Evolutionary conservation across 2,888 invertebrate species (phyloP).

Genomic region (Pristionchus mayeri): DNA sequence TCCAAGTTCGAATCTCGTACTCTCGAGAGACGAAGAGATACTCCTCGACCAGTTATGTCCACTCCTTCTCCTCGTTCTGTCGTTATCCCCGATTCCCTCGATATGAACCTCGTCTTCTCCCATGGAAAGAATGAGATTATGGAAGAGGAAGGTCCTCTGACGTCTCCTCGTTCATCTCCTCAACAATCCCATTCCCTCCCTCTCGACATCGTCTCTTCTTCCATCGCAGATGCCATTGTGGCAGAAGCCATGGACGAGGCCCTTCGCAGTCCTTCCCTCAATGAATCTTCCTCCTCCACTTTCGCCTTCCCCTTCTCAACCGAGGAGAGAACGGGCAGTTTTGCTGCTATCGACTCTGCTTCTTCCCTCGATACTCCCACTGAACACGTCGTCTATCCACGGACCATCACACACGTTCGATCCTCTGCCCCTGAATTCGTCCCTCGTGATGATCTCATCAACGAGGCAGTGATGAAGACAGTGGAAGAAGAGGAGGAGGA

Average conservation of each 20-base stretch:
- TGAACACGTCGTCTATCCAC: neutral
- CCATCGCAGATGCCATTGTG: neutral
- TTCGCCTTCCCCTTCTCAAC: neutral
- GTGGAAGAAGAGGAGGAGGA: neutral
- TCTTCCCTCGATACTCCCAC: neutral
- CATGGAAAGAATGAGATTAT: neutral
- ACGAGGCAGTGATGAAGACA: neutral
- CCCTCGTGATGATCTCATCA: neutral
- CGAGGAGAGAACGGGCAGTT: neutral
- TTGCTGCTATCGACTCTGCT: slow-evolving; percentile 13
- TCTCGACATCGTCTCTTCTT: neutral
- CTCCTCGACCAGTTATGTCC: neutral
- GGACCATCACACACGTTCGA: slow-evolving; percentile 23
- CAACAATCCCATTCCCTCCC: neutral
- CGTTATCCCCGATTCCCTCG: neutral
- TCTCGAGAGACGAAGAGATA: neutral
- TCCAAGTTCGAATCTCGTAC: slow-evolving; percentile 31
- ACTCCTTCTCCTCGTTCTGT: neutral
- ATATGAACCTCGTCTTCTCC: neutral
- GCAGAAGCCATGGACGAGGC: slow-evolving; percentile 27
- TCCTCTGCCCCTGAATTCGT: neutral
- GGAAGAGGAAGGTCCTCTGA: neutral
- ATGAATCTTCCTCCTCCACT: neutral
- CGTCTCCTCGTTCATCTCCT: neutral
- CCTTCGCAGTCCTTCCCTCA: neutral